Conservation (phyloP, 2,797 vertebrate species). For the Coreius guichenoti region DNA sequence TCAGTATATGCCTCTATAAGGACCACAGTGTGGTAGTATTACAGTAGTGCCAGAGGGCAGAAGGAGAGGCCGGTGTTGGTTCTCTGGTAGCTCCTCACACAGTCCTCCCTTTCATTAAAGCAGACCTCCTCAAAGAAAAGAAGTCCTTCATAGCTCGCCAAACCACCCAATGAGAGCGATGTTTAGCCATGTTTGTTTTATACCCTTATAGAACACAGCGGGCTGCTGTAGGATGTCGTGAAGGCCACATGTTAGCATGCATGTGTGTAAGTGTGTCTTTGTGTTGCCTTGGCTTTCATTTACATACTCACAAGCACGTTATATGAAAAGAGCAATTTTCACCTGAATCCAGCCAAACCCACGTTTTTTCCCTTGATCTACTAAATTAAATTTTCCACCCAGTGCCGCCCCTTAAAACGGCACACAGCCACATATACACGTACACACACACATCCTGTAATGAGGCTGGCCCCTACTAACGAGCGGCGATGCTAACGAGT, state of each 20-base stretch:
- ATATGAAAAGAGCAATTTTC: constrained; percentile 29
- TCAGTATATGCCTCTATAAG: not conserved
- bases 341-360: constrained; percentile 7
- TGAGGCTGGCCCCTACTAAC: constrained; percentile 68
- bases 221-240: constrained; percentile 22
- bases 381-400: constrained; percentile 37
- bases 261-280: constrained; percentile 75
- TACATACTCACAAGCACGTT: constrained; percentile 35
- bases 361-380: constrained; percentile 21
- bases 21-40: constrained; percentile 3
- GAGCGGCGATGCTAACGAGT: constrained; percentile 77
- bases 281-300: constrained; percentile 30
- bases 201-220: constrained; percentile 57
- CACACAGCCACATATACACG: constrained; percentile 26
- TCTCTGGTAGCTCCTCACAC: constrained; percentile 68
- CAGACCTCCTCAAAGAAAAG: constrained; percentile 77
- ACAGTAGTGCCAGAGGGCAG: constrained; percentile 30
- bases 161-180: constrained; percentile 80
- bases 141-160: constrained; percentile 78
- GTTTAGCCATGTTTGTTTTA: constrained; percentile 79
- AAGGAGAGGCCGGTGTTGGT: constrained; percentile 24
- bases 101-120: constrained; percentile 81
- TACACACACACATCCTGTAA: constrained; percentile 52
- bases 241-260: constrained; percentile 53
- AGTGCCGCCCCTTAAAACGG: constrained; percentile 14